Percentiles rank a stretch among this genome's conserved stretches.
Conservation (phyloP, 1,140 invertebrate genomes). For the Bombus ignitus region DNA sequence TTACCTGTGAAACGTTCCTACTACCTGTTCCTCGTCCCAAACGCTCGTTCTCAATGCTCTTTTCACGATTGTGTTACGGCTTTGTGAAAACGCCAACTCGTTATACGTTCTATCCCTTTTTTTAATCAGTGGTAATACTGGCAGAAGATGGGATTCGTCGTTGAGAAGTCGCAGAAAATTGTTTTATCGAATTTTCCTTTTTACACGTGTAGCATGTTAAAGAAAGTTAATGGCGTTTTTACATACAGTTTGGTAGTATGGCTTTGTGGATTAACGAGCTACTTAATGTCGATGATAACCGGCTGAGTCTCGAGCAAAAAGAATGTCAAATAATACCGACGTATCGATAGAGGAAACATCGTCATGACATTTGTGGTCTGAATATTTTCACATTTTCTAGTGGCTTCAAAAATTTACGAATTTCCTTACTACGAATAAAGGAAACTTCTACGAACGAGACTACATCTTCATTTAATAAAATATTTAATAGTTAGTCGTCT, state of each 20-base stretch:
- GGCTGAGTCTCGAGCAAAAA: no score
- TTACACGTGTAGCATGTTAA: background rate
- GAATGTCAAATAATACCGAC: no score
- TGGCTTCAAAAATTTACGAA: no score
- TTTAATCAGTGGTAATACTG: slow-evolving; percentile 13
- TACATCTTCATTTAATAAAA: no score
- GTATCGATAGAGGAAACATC: no score
- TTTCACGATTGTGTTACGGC: slow-evolving; percentile 31
- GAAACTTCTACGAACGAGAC: no score
- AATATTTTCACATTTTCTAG: no score
- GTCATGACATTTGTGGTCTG: no score
- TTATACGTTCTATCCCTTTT: background rate
- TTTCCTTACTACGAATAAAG: no score
- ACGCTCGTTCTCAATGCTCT: background rate
- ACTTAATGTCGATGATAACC: no score
- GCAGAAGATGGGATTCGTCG: background rate
- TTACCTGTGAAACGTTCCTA: slow-evolving; percentile 16
- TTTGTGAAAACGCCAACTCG: slow-evolving; percentile 17
- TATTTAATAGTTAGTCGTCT: no score
- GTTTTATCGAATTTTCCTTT: background rate
- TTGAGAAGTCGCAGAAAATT: background rate
- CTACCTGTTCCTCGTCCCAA: background rate
- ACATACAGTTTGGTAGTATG: background rate
- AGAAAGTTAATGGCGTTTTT: background rate
- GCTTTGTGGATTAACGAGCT: background rate